A percentile compares a stretch with the other conserved stretches of the same genome.
Evolutionary conservation across 2,888 invertebrate genomes (phyloP).

Genomic region (Tuberolachnus salignus): DNA sequence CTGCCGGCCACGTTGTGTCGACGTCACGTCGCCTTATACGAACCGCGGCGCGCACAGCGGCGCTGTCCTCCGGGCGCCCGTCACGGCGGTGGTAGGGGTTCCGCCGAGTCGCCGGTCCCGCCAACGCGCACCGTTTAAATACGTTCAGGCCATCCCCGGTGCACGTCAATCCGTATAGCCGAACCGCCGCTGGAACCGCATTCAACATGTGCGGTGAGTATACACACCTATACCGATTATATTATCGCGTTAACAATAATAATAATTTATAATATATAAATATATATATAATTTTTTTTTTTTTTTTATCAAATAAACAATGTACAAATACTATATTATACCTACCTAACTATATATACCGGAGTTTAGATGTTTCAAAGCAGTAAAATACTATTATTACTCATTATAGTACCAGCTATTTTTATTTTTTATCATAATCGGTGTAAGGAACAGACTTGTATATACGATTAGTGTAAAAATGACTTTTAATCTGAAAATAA

Average conservation of each 20-base stretch:
- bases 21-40: conserved; percentile 14
- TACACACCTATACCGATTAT: neutral
- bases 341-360: too few relatives aligned
- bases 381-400: too few relatives aligned
- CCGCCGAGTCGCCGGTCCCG: conserved; percentile 22
- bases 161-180: conserved; percentile 20
- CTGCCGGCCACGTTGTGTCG: conserved; percentile 43
- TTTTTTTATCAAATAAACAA: too few relatives aligned
- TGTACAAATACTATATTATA: too few relatives aligned
- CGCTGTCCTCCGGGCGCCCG: neutral
- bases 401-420: too few relatives aligned
- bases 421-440: too few relatives aligned
- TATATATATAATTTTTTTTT: too few relatives aligned
- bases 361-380: too few relatives aligned
- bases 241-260: neutral
- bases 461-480: too few relatives aligned
- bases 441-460: too few relatives aligned
- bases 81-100: conserved; percentile 35
- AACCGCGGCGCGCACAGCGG: neutral
- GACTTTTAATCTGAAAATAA: too few relatives aligned
- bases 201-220: conserved; percentile 51
- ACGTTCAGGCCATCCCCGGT: conserved; percentile 41
- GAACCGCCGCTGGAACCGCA: conserved; percentile 10
- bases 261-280: too few relatives aligned
- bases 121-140: conserved; percentile 49